phyloP scores from a whole-genome alignment of 2,888 invertebrate species.

The Charanyca ferruginea region DNA sequence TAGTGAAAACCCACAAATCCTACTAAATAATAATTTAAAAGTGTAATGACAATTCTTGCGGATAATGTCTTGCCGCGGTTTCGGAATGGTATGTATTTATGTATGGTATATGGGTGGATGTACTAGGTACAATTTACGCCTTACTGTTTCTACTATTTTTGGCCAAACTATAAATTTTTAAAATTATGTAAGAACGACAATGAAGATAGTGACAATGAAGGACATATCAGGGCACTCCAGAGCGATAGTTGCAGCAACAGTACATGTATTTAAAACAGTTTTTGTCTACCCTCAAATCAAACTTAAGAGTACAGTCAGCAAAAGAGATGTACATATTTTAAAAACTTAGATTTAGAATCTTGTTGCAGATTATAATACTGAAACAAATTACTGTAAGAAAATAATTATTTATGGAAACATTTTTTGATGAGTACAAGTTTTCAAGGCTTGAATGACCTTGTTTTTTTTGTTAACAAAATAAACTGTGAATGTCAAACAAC shows the following conservation, averaged over 20 bases:
- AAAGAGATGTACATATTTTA: no score
- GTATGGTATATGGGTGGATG: no score
- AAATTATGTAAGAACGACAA: no score
- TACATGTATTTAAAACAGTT: neutral
- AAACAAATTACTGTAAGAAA: slow-evolving; percentile 9
- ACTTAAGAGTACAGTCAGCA: neutral
- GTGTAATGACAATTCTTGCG: no score
- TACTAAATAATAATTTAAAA: no score
- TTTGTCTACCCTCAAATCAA: neutral
- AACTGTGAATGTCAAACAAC: slow-evolving; percentile 52
- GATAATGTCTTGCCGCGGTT: no score
- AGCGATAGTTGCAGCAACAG: neutral
- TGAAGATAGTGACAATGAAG: neutral
- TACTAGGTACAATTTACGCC: no score
- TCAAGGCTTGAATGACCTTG: slow-evolving; percentile 30
- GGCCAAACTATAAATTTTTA: neutral
- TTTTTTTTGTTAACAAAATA: slow-evolving; percentile 21
- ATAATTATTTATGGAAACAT: slow-evolving; percentile 1
- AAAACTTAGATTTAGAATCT: neutral
- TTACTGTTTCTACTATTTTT: neutral
- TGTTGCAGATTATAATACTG: neutral
- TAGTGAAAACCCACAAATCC: no score
- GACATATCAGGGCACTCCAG: neutral
- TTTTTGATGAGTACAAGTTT: slow-evolving; percentile 4
- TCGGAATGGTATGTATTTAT: neutral